Evolutionary conservation across 2,113 vertebrate species (phyloP).

Genomic region (Nyctibius bracteatus): DNA sequence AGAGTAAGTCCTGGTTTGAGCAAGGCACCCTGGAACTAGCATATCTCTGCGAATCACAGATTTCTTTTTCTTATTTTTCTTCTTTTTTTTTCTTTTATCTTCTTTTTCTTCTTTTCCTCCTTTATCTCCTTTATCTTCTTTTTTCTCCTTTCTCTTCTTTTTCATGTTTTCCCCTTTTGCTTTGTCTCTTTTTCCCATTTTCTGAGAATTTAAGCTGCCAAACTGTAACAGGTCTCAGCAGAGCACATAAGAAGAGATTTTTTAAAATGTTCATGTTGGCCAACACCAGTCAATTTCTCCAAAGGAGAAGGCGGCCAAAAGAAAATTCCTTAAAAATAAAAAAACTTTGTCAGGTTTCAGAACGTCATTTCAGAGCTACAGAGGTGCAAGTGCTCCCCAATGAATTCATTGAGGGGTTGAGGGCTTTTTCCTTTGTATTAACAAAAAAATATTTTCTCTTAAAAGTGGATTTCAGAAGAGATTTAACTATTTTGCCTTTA

Average conservation of each 20-base stretch:
- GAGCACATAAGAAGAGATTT: background rate
- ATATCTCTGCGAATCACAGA: background rate
- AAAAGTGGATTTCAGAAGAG: background rate
- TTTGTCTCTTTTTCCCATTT: background rate
- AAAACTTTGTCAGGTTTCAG: background rate
- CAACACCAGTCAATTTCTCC: background rate
- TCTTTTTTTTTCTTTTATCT: background rate
- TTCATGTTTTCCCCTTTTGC: background rate
- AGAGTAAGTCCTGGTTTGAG: background rate
- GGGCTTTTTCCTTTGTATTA: background rate
- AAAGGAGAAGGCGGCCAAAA: background rate
- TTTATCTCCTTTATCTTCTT: background rate
- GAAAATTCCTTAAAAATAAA: background rate
- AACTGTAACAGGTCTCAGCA: background rate
- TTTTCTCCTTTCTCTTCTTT: background rate
- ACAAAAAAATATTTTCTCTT: background rate
- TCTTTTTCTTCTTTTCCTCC: background rate
- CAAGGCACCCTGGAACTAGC: background rate
- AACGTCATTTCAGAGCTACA: background rate
- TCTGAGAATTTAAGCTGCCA: background rate
- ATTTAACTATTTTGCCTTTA: background rate
- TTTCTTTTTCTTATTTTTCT: background rate
- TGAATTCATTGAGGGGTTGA: background rate
- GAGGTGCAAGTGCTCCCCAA: background rate
- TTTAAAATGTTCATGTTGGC: background rate